Evolutionary conservation across 2,113 vertebrate species (phyloP), one percentile per base, ranked within the genome.

Genomic region (Hypomesus transpacificus): DNA sequence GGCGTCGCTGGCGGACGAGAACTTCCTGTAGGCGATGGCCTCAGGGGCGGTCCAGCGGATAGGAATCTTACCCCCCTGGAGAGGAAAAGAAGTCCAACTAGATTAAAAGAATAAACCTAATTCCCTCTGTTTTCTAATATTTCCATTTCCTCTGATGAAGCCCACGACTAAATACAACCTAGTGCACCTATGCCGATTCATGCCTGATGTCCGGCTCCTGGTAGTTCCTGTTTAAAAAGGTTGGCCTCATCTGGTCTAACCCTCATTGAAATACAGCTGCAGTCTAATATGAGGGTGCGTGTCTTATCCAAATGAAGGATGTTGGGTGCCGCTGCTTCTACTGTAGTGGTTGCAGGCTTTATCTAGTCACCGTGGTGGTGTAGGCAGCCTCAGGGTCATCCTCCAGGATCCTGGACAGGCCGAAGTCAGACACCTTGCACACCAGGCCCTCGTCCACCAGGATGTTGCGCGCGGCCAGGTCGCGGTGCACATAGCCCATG

Each of bases 31-130:
- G 64, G 96, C 93, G 18, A 99, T 97, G 6, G 97, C 95, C 87
- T 99, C 97, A 7, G 97, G 96, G 65, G 97, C 95, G 0, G 96
- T 99, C 97, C 97, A 99, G 75, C 96, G 92, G 77, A 99, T 97
- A 13, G 97, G 96, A 58, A 99, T 98, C 89, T 98, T 98, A 14
- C 96, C 96, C 56, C 96, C 96, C 97, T 99, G 86, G 1, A 84
- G 87, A 85, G 85, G 28, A 21, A 68, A 73, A 69, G 2, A 31
- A 31, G 4, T 53, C 51, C 20, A 70, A 24, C 26, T 16, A 61
- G 16, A 18, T 52, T 24, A 53, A 22, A 18, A 46, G 2, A 31
- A 46, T 65, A n/a, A 34, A 17, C 24, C 2, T 26, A 26, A 26
- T 26, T 28, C 17, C 21, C 21, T 13, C 21, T 34, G 2, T 34